phyloP scores from a whole-genome alignment of 2,797 vertebrate species.

The Serranus cabrilla region DNA sequence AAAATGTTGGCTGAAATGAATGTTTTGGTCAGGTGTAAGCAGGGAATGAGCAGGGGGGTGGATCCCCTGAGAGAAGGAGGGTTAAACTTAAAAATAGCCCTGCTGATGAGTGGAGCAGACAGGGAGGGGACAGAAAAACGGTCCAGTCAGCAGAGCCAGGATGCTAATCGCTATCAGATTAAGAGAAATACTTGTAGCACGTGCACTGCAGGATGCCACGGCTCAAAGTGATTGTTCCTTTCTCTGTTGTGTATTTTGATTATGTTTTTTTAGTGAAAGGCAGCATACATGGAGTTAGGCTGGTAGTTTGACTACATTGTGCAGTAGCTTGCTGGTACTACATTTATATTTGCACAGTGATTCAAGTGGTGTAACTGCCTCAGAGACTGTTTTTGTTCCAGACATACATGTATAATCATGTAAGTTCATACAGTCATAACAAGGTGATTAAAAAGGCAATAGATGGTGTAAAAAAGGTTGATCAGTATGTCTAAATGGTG shows the following conservation, averaged over 20 bases:
- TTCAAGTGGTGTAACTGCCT: too few relatives aligned
- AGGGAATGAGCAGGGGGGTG: conserved; percentile 54
- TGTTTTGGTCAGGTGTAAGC: conserved; percentile 58
- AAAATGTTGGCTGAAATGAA: conserved; percentile 41
- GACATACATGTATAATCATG: too few relatives aligned
- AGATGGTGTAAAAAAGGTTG: too few relatives aligned
- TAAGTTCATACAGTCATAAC: too few relatives aligned
- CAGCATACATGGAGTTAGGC: too few relatives aligned
- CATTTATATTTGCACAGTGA: too few relatives aligned
- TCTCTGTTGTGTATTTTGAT: background rate
- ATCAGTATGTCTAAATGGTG: too few relatives aligned
- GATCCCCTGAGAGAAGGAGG: conserved; percentile 62
- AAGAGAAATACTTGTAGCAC: conserved; percentile 58
- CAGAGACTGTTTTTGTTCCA: too few relatives aligned
- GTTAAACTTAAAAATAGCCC: conserved; percentile 79
- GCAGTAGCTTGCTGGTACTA: too few relatives aligned
- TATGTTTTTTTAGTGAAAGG: too few relatives aligned
- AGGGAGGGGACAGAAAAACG: conserved; percentile 54
- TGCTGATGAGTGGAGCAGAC: conserved; percentile 77
- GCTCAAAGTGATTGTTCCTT: conserved; percentile 28
- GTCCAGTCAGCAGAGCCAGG: conserved; percentile 75
- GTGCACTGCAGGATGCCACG: conserved; percentile 15
- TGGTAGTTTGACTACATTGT: too few relatives aligned
- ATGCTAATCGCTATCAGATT: conserved; percentile 73
- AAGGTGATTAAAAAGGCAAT: too few relatives aligned